Evolutionary conservation across 2,888 invertebrate genomes (phyloP).

Genomic region (Macaria notata): DNA sequence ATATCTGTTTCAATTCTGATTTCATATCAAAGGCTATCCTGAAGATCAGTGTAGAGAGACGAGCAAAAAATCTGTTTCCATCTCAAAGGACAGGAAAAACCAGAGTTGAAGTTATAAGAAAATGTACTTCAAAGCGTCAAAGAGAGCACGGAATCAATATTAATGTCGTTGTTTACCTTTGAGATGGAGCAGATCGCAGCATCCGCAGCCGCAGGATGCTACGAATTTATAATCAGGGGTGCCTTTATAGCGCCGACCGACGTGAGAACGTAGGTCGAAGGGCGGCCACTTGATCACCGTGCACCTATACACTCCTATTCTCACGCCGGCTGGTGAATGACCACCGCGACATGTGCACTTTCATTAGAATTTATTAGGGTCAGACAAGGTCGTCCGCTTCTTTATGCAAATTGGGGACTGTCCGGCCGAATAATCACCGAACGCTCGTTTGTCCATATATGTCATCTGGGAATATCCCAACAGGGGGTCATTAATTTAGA

Average conservation of each 20-base stretch:
- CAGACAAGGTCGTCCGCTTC: conserved; percentile 66
- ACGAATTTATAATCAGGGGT: conserved; percentile 76
- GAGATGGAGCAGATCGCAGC: conserved; percentile 60
- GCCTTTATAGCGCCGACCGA: conserved; percentile 59
- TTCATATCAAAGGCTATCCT: conserved; percentile 55
- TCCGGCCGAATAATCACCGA: conserved; percentile 56
- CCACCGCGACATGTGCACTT: conserved; percentile 62
- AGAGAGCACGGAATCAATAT: conserved; percentile 74
- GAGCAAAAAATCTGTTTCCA: conserved; percentile 24
- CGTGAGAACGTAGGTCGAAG: conserved; percentile 74
- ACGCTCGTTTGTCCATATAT: conserved; percentile 38
- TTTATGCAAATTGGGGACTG: conserved; percentile 59
- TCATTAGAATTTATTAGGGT: conserved; percentile 77
- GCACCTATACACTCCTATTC: conserved; percentile 72
- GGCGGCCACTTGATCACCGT: conserved; percentile 74
- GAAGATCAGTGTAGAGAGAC: conserved; percentile 10
- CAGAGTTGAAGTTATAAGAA: conserved; percentile 58
- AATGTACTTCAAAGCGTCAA: conserved; percentile 69
- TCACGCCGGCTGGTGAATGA: conserved; percentile 73
- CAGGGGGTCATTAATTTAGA: conserved; percentile 43
- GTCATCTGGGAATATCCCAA: conserved; percentile 56
- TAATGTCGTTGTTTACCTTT: conserved; percentile 78
- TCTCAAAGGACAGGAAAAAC: conserved; percentile 62
- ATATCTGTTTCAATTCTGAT: conserved; percentile 42
- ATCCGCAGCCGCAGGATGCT: conserved; percentile 58